Percentiles rank a stretch among this genome's conserved stretches.
These are phyloP conservation scores for Leptogaster cylindrica DNA, from an alignment of 2,888 invertebrate species.

Conservation along the genomic window DNA sequence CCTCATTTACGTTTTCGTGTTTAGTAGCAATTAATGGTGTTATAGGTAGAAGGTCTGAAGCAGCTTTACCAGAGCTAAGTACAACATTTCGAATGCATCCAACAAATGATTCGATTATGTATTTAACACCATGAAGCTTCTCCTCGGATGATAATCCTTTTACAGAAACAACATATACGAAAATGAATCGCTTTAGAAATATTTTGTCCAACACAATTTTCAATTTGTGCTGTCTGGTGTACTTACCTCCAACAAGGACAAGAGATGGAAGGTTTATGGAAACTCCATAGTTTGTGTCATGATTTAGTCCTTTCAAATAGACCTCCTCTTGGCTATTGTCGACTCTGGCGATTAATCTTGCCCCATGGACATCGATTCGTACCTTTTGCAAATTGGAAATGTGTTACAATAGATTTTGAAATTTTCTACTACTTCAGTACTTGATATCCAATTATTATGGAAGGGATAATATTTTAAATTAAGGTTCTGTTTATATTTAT, in stretches of 20 bases:
- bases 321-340: slow-evolving; percentile 83
- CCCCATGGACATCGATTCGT: slow-evolving; percentile 85
- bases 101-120: slow-evolving; percentile 90
- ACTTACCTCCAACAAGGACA: slow-evolving; percentile 84
- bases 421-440: too few species aligned
- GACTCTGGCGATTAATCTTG: slow-evolving; percentile 83
- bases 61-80: slow-evolving; percentile 83
- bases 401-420: too few species aligned
- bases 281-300: slow-evolving; percentile 85
- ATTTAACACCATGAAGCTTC: slow-evolving; percentile 86
- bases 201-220: too few species aligned
- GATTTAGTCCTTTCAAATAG: slow-evolving; percentile 80
- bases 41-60: slow-evolving; percentile 80
- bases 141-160: slow-evolving; percentile 88
- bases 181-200: background rate
- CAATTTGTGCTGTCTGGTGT: background rate
- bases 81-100: slow-evolving; percentile 90
- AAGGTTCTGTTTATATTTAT: too few species aligned
- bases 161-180: slow-evolving; percentile 47
- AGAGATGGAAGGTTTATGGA: slow-evolving; percentile 85
- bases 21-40: slow-evolving; percentile 84
- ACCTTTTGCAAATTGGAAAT: too few species aligned
- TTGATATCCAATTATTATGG: too few species aligned
- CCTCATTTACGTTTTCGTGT: slow-evolving; percentile 88
- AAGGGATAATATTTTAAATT: too few species aligned